These are phyloP conservation scores for Drosophila ohnishii DNA, from an alignment of 1,140 invertebrate species.

Conservation along the genomic window DNA sequence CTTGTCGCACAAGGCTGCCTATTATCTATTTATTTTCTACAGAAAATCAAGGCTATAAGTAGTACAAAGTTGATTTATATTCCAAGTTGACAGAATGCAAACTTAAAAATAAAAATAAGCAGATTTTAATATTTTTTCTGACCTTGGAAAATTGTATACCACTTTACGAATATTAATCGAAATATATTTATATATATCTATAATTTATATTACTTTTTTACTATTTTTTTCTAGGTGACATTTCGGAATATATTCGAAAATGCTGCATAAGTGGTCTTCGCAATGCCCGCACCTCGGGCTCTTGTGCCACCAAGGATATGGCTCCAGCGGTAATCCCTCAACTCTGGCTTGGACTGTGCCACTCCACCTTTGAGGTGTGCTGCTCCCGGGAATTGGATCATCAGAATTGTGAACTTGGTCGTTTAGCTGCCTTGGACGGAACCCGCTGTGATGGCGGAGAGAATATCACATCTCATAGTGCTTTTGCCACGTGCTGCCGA, in stretches of 20 bases:
- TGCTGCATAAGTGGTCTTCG: conserved; percentile 71
- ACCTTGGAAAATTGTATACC: conserved; percentile 1
- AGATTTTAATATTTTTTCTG: not conserved
- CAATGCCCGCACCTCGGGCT: conserved; percentile 47
- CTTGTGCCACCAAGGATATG: conserved; percentile 55
- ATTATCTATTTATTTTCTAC: conserved; percentile 8
- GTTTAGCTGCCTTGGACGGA: conserved; percentile 67
- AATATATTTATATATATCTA: not conserved
- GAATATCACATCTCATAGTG: conserved; percentile 32
- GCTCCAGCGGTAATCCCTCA: conserved; percentile 53
- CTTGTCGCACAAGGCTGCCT: conserved; percentile 7
- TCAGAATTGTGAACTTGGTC: conserved; percentile 66
- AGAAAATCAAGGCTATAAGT: conserved; percentile 4
- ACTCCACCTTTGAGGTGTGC: conserved; percentile 76
- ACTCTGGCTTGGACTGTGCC: conserved; percentile 73
- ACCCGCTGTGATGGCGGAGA: conserved; percentile 47
- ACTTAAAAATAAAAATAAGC: not conserved
- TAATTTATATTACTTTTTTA: too few species aligned
- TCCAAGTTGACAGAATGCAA: not conserved
- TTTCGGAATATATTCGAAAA: conserved; percentile 71
- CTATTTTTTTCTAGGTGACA: conserved; percentile 31
- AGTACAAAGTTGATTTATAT: not conserved
- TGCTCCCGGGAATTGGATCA: conserved; percentile 64
- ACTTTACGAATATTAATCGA: not conserved
- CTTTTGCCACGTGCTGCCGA: conserved; percentile 70